Evolutionary conservation across 2,797 vertebrate genomes (phyloP).

Genomic region (Diceros bicornis): DNA sequence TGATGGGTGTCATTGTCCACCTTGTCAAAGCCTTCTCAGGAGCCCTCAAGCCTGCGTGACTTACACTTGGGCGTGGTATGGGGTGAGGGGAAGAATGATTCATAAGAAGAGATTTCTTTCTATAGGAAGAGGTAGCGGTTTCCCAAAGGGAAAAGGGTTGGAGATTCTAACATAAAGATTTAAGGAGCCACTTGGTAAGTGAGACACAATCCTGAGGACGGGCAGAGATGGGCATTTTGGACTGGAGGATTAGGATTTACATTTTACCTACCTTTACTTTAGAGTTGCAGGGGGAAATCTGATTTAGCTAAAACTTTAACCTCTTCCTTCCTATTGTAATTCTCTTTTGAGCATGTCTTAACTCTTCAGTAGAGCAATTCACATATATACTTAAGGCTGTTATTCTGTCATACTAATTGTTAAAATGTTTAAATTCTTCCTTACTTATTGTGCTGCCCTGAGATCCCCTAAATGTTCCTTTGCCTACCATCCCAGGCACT

Average conservation of each 20-base stretch:
- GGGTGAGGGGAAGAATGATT: neutral
- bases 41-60: no score
- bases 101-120: neutral
- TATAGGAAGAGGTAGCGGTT: neutral
- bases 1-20: rapidly evolving
- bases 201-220: neutral
- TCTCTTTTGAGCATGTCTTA: neutral
- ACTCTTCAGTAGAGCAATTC: neutral
- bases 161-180: neutral
- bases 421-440: neutral
- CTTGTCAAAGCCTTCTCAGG: neutral
- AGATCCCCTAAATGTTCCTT: neutral
- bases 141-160: neutral
- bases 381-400: neutral
- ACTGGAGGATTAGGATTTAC: neutral
- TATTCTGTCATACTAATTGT: neutral
- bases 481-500: neutral
- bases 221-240: neutral
- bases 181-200: neutral
- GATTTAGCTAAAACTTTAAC: neutral
- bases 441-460: neutral
- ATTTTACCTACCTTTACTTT: neutral
- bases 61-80: neutral
- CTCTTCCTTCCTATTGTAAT: neutral
- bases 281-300: neutral